phyloP scores from a whole-genome alignment of 35 echinoderm and acorn worm genomes.

The Heliocidaris tuberculata region DNA sequence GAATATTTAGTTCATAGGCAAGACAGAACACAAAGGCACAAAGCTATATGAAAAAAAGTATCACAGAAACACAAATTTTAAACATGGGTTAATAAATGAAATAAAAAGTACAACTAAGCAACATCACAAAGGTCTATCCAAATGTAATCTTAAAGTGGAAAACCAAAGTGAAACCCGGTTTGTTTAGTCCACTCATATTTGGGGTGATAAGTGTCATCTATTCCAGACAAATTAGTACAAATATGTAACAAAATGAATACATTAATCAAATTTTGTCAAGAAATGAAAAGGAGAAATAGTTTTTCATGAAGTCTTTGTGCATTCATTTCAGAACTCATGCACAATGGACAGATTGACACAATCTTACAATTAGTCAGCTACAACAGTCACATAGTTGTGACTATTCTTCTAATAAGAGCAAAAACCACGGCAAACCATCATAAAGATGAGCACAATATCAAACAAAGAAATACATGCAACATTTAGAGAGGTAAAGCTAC shows the following conservation, averaged over 20 bases:
- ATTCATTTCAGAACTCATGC: not conserved
- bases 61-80: not conserved
- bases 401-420: not conserved
- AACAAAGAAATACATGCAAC: not conserved
- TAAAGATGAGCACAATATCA: not conserved
- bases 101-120: not conserved
- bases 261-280: too few relatives aligned
- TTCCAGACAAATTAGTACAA: too few relatives aligned
- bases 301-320: too few relatives aligned
- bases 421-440: not conserved
- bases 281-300: too few relatives aligned
- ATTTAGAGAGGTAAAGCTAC: not conserved
- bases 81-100: not conserved
- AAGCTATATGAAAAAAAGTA: not conserved
- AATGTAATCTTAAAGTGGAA: not conserved
- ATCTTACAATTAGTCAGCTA: not conserved
- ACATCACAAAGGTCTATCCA: not conserved
- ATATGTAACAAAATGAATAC: too few relatives aligned
- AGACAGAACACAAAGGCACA: too few relatives aligned
- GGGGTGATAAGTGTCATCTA: not conserved
- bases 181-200: not conserved
- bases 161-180: not conserved
- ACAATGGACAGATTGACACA: not conserved
- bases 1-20: not conserved
- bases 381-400: not conserved